phyloP scores from a whole-genome alignment of 2,113 vertebrate genomes.

The Manacus vitellinus region DNA sequence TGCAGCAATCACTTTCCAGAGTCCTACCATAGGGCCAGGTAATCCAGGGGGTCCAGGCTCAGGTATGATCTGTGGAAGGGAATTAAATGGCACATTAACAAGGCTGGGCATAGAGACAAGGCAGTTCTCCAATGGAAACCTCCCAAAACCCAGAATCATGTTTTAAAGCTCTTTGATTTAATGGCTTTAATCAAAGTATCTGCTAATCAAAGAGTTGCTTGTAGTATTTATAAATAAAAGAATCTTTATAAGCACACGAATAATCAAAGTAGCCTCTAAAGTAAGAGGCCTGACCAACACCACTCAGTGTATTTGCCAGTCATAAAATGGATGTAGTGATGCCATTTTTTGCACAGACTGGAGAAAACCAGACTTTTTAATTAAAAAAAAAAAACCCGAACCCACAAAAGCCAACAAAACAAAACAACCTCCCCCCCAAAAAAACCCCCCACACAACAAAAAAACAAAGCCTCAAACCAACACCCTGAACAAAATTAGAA shows the following conservation, averaged over 20 bases:
- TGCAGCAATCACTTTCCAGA: neutral
- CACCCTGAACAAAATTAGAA: neutral
- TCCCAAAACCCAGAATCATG: neutral
- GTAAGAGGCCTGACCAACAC: rapidly evolving
- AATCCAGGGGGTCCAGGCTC: constrained; percentile 89
- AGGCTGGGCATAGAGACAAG: neutral
- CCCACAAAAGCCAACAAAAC: neutral
- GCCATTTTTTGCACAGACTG: neutral
- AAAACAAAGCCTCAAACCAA: neutral
- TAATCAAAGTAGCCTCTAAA: neutral
- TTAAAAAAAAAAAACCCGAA: neutral
- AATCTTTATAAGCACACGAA: neutral
- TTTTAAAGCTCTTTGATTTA: neutral
- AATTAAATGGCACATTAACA: neutral
- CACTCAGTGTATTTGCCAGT: neutral
- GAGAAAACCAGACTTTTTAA: neutral
- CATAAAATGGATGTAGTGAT: neutral
- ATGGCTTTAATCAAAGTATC: neutral
- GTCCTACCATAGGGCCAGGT: constrained; percentile 82
- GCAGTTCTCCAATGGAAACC: neutral
- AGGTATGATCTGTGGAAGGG: constrained; percentile 85
- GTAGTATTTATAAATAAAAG: neutral
- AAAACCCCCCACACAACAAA: too few relatives aligned
- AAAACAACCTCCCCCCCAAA: neutral
- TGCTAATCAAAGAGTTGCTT: neutral